phyloP scores from a whole-genome alignment of 2,888 invertebrate genomes.

The Tiliacea citrago region DNA sequence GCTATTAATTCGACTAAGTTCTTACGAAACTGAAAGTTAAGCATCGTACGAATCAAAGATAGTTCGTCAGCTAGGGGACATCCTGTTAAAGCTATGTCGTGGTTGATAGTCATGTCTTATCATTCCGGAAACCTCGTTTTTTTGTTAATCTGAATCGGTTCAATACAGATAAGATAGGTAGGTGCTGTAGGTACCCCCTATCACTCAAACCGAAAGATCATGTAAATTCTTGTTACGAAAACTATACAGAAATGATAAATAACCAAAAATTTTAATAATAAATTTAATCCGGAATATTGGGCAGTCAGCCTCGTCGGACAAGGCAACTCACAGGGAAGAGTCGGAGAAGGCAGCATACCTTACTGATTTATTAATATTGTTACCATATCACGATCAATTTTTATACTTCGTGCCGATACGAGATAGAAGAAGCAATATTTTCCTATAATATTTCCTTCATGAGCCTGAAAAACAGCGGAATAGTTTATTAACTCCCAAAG shows the following conservation, averaged over 20 bases:
- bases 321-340: too few relatives aligned
- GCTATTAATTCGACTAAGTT: background rate
- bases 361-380: too few relatives aligned
- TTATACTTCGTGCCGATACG: background rate
- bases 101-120: conserved; percentile 21
- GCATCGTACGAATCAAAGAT: background rate
- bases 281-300: background rate
- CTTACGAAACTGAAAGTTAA: background rate
- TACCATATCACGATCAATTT: too few relatives aligned
- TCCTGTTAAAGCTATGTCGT: background rate
- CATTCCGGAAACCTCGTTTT: conserved; percentile 33
- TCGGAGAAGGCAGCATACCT: too few relatives aligned
- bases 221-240: conserved; percentile 1
- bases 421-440: background rate
- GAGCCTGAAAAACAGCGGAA: conserved; percentile 13
- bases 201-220: conserved; percentile 8
- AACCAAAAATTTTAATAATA: too few relatives aligned
- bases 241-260: background rate
- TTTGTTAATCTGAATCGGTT: conserved; percentile 21
- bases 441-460: conserved; percentile 1
- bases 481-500: conserved; percentile 28
- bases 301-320: too few relatives aligned
- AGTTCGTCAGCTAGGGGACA: background rate
- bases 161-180: conserved; percentile 37
- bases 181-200: background rate